Evolutionary conservation across 2,888 invertebrate genomes (phyloP), one percentile per base, ranked within the genome.

Genomic region (Neria commutata): DNA sequence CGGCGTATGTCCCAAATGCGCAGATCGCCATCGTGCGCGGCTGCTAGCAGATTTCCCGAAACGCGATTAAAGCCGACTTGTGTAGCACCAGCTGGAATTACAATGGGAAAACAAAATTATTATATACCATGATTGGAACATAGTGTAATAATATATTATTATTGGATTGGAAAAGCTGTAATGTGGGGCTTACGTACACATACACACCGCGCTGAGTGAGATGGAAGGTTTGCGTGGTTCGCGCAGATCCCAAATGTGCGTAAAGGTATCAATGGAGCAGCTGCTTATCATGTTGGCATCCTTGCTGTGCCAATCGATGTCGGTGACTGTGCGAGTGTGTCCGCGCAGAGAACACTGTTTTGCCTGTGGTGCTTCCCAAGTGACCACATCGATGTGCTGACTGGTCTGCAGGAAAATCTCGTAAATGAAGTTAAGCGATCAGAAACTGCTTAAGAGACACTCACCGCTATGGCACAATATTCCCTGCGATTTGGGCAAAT

Each of bases 1-100:
- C 95, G 95, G 63, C 97, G 86, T 68, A 92, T 91, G 80, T 98
- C 98, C 97, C 97, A 98, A 66, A 98, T 88, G 80, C 96, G 91
- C 3, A 98, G 89, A 81, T 97, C 97, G 2, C 95, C 96, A 77
- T 97, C 96, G 80, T 98, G 97, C 3, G 96, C 93, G 46, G 97
- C 96, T 1, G 97, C 97, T 65, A 98, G 84, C 64, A 94, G 84
- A 78, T 95, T 86, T 1, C 90, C 86, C 1, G 91, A 91, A 51
- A 94, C 86, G 72, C 91, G 89, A 79, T 96, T 96, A 91, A 97
- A 98, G 72, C 94, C 90, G 1, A 97, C 95, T 84, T 96, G 95
- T 1, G 94, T 93, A 2, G 95, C 95, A 69, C 94, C 93, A 74
- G 93, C 93, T 90, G 34, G 42, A 62, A 54, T 10, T 17, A n/a